Conservation (phyloP, 2,113 vertebrate genomes). For the Condylura cristata region DNA sequence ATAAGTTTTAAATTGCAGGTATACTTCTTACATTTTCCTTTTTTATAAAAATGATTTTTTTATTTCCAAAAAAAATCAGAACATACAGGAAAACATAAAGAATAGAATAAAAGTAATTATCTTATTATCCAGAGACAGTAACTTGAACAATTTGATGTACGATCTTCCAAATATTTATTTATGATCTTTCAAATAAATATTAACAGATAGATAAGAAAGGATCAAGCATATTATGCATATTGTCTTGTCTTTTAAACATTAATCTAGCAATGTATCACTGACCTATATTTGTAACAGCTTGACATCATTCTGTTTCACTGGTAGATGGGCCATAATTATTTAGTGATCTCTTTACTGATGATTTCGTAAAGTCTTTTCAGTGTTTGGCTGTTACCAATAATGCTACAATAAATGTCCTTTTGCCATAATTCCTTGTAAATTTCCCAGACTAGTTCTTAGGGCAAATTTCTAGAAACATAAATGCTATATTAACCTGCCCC, state of each 20-base stretch:
- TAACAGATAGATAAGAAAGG: background rate
- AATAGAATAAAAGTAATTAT: conserved; percentile 22
- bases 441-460: background rate
- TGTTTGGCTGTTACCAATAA: background rate
- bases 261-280: background rate
- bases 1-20: conserved; percentile 48
- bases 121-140: background rate
- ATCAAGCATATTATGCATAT: background rate
- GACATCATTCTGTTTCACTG: background rate
- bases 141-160: background rate
- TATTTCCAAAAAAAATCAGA: background rate
- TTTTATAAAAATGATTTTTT: background rate
- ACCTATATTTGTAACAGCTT: background rate
- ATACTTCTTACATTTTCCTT: background rate
- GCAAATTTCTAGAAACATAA: background rate
- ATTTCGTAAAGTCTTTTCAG: background rate
- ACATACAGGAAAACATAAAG: conserved; percentile 15
- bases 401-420: background rate
- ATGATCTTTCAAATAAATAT: background rate
- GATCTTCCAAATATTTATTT: background rate
- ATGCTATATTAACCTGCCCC: background rate
- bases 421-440: background rate
- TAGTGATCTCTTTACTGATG: background rate
- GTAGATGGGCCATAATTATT: background rate
- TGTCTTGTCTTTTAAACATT: background rate